phyloP scores from a whole-genome alignment of 2,888 invertebrate species.

The Acleris holmiana region DNA sequence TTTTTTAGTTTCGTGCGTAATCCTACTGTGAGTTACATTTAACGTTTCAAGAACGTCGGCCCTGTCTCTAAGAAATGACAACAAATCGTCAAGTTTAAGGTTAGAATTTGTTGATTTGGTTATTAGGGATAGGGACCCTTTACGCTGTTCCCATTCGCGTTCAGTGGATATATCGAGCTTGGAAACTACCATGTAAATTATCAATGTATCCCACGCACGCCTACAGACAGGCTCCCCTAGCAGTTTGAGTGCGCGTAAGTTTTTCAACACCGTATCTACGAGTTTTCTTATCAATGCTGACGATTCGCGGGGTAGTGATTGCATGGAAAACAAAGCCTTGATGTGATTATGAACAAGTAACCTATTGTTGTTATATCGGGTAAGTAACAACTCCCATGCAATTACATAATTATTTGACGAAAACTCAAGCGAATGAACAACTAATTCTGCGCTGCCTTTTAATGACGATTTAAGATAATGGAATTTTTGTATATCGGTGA shows the following conservation, averaged over 20 bases:
- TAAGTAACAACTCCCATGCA: neutral
- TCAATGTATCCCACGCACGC: neutral
- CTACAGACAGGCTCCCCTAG: neutral
- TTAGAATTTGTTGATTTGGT: neutral
- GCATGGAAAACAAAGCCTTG: neutral
- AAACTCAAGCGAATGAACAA: neutral
- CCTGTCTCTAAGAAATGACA: neutral
- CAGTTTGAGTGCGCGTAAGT: neutral
- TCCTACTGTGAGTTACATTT: neutral
- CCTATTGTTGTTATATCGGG: neutral
- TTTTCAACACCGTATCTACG: neutral
- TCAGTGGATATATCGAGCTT: neutral
- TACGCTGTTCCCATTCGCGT: neutral
- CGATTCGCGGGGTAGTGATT: neutral
- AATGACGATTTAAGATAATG: conserved; percentile 4
- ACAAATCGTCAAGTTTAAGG: neutral
- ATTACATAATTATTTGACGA: neutral
- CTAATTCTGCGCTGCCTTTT: conserved; percentile 1
- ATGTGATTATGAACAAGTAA: neutral
- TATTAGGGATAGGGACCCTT: neutral
- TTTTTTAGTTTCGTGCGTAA: neutral
- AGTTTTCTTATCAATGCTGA: neutral
- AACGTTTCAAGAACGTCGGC: neutral
- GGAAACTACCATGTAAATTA: neutral
- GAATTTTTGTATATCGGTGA: neutral